A percentile compares a stretch with the other conserved stretches of the same genome.
These are phyloP conservation scores for Zaprionus bogoriensis DNA, from an alignment of 2,888 invertebrate species.

Conservation along the genomic window DNA sequence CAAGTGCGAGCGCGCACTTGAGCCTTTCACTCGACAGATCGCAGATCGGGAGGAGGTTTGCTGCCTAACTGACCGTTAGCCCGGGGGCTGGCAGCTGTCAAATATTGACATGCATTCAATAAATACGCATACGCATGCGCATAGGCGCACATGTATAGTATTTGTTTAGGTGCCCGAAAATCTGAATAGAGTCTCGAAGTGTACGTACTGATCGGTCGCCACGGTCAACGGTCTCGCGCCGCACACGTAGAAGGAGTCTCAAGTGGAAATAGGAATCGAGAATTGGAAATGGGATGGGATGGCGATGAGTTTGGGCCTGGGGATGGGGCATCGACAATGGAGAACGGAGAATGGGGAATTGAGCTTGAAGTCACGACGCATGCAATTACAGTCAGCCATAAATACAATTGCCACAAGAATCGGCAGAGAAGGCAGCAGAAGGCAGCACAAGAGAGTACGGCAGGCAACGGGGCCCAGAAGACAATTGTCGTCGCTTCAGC, in stretches of 20 bases:
- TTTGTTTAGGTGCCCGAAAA: constrained; percentile 64
- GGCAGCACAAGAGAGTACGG: background rate
- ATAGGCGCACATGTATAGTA: constrained; percentile 29
- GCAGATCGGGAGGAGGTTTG: constrained; percentile 33
- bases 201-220: background rate
- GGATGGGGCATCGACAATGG: background rate
- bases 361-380: constrained; percentile 59
- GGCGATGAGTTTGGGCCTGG: background rate
- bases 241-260: constrained; percentile 36
- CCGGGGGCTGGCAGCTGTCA: constrained; percentile 40
- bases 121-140: constrained; percentile 14
- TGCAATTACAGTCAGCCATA: constrained; percentile 71
- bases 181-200: constrained; percentile 1
- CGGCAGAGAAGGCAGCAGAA: constrained; percentile 39
- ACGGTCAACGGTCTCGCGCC: constrained; percentile 44
- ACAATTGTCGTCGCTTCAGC: constrained; percentile 59
- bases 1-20: constrained; percentile 53
- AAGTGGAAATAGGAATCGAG: background rate
- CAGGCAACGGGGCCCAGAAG: constrained; percentile 16
- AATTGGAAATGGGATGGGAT: background rate
- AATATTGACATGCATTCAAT: constrained; percentile 70
- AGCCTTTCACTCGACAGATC: constrained; percentile 24
- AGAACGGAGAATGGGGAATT: constrained; percentile 10
- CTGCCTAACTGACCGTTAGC: constrained; percentile 59
- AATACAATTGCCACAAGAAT: constrained; percentile 73